phyloP scores from a whole-genome alignment of 1,140 invertebrate species.

The Metopolophium dirhodum region DNA sequence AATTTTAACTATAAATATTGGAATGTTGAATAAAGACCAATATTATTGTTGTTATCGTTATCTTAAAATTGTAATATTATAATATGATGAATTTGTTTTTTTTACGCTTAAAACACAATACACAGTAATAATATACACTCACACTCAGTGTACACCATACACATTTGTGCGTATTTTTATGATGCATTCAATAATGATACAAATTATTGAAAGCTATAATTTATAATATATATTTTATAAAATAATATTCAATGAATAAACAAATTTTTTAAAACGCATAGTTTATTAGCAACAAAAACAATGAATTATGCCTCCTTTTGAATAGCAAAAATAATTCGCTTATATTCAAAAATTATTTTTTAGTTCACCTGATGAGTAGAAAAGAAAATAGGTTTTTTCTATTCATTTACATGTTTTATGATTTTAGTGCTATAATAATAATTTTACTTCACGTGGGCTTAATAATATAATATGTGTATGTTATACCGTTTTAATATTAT shows the following conservation, averaged over 20 bases:
- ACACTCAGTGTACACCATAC: no score
- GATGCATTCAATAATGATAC: not conserved
- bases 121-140: not conserved
- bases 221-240: not conserved
- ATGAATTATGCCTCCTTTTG: no score
- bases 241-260: not conserved
- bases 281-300: no score
- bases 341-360: no score
- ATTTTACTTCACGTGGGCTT: no score
- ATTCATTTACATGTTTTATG: no score
- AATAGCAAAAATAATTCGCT: not conserved
- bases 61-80: not conserved
- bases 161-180: not conserved
- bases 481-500: not conserved
- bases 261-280: no score
- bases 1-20: slow-evolving; percentile 10
- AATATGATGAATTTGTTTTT: not conserved
- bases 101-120: not conserved
- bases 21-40: not conserved
- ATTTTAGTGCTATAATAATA: no score
- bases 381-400: no score
- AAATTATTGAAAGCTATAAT: not conserved
- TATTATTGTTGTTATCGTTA: not conserved
- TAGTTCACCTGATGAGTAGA: no score
- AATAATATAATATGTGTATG: not conserved